A percentile compares a stretch with the other conserved stretches of the same genome.
phyloP scores from a whole-genome alignment of 2,797 vertebrate species.

The Etheostoma perlongum region DNA sequence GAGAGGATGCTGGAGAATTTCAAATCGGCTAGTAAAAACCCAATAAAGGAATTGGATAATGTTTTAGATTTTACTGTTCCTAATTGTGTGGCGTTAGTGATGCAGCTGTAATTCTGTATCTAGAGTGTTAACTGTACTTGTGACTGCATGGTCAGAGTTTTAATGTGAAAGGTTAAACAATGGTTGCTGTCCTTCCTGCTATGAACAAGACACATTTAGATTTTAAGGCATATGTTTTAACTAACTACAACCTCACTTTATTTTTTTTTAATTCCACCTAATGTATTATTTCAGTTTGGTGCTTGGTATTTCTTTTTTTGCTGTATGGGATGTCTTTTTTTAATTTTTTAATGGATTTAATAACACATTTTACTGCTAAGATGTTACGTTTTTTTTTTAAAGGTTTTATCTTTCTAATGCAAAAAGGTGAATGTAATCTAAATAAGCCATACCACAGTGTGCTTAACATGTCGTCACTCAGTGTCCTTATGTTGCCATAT shows the following conservation, averaged over 20 bases:
- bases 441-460: constrained; percentile 83
- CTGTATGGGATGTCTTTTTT: constrained; percentile 18
- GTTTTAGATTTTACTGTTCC: constrained; percentile 42
- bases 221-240: constrained; percentile 25
- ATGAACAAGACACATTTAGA: constrained; percentile 1
- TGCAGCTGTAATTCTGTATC: constrained; percentile 50
- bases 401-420: constrained; percentile 52
- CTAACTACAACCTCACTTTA: constrained; percentile 4
- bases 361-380: constrained; percentile 31
- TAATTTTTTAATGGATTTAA: constrained; percentile 25
- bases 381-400: constrained; percentile 10
- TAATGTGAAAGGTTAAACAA: constrained; percentile 64
- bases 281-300: constrained; percentile 42
- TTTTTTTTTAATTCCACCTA: constrained; percentile 20
- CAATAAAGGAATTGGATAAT: constrained; percentile 1
- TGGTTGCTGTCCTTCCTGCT: constrained; percentile 34
- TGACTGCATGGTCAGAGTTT: constrained; percentile 66
- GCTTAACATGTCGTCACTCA: constrained; percentile 71
- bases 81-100: constrained; percentile 36
- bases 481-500: constrained; percentile 75
- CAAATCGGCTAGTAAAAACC: constrained; percentile 28
- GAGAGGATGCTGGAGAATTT: neutral
- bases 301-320: constrained; percentile 9
- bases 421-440: constrained; percentile 81
- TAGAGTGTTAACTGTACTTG: constrained; percentile 51